phyloP scores from a whole-genome alignment of 1,140 invertebrate species.

The Drosophila kikkawai region DNA sequence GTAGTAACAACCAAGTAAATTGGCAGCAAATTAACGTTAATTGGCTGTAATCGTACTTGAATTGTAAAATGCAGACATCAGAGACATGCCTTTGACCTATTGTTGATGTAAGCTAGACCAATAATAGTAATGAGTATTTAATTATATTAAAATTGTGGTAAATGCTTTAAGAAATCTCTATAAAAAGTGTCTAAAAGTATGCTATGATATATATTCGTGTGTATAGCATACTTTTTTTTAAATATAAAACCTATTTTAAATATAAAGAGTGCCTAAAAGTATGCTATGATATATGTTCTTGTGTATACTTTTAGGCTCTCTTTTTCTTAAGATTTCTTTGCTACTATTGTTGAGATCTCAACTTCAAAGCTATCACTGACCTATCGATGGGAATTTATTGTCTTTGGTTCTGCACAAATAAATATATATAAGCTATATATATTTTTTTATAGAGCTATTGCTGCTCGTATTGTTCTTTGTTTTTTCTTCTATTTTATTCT shows the following conservation, averaged over 20 bases:
- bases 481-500: neutral
- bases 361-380: constrained; percentile 1
- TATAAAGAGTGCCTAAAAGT: neutral
- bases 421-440: neutral
- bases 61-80: neutral
- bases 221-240: neutral
- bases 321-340: neutral
- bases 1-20: constrained; percentile 13
- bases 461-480: constrained; percentile 1
- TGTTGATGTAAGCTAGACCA: neutral
- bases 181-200: neutral
- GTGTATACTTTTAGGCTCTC: neutral
- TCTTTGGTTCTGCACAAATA: constrained; percentile 7
- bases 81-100: neutral
- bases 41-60: constrained; percentile 19
- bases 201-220: neutral
- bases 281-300: neutral
- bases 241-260: no score
- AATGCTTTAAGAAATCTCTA: neutral
- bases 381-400: constrained; percentile 3
- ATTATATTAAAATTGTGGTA: neutral
- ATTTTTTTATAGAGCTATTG: constrained; percentile 3
- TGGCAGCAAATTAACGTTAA: constrained; percentile 32
- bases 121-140: neutral
- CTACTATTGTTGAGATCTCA: neutral